A percentile compares a stretch with the other conserved stretches of the same genome.
Evolutionary conservation across 2,113 vertebrate species (phyloP).

Genomic region (Paramormyrops kingsleyae): DNA sequence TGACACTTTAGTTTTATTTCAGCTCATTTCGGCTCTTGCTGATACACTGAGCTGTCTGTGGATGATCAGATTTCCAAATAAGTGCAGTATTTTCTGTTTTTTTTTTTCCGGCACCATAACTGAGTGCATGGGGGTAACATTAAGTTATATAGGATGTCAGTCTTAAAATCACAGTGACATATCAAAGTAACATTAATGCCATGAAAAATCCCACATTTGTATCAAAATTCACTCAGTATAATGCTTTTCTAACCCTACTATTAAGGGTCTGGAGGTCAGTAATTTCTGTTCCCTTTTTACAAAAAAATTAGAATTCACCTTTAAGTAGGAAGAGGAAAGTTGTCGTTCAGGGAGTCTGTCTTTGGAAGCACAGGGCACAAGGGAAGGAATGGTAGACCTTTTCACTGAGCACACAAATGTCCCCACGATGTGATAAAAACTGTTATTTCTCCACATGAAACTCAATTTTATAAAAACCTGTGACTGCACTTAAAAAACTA

Average conservation of each 20-base stretch:
- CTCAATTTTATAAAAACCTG: neutral
- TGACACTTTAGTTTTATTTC: neutral
- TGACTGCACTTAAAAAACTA: neutral
- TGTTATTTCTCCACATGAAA: neutral
- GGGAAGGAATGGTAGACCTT: neutral
- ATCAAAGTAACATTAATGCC: conserved; percentile 25
- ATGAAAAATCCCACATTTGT: conserved; percentile 18
- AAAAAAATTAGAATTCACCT: neutral
- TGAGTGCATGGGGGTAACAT: neutral
- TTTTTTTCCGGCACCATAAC: conserved; percentile 8
- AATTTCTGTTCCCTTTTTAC: neutral
- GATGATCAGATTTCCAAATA: conserved; percentile 8
- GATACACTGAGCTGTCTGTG: neutral
- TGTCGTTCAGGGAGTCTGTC: neutral
- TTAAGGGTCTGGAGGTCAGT: neutral
- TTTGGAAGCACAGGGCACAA: neutral
- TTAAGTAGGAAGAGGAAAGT: neutral
- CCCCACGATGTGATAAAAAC: neutral
- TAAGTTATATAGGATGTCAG: conserved; percentile 10
- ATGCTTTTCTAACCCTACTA: neutral
- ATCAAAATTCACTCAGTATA: neutral
- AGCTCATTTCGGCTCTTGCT: neutral
- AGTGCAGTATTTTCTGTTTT: conserved; percentile 3
- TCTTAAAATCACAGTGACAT: conserved; percentile 31
- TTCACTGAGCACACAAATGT: neutral